Evolutionary conservation across 2,797 vertebrate genomes (phyloP).

Genomic region (Poliocrania exsul): DNA sequence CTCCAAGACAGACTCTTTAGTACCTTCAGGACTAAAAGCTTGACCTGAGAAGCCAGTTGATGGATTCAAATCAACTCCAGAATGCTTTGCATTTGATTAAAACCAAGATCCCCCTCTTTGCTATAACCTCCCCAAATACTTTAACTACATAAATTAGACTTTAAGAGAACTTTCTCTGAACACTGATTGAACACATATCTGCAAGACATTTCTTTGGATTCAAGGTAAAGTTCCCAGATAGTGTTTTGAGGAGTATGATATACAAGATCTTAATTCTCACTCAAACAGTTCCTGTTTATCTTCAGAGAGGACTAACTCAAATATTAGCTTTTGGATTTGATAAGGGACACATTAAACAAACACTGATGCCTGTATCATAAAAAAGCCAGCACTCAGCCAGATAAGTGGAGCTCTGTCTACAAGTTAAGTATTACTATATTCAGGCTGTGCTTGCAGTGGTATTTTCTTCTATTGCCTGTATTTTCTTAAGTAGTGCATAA

Average conservation of each 20-base stretch:
- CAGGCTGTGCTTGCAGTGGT: neutral
- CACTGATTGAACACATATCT: neutral
- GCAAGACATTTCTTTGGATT: neutral
- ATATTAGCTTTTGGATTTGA: conserved; percentile 48
- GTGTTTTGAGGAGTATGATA: neutral
- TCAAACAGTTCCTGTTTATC: conserved; percentile 33
- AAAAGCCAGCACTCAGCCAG: conserved; percentile 19
- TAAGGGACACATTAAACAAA: conserved; percentile 49
- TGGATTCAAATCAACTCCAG: neutral
- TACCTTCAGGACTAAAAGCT: neutral
- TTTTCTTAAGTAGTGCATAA: neutral
- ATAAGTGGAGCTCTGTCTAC: neutral
- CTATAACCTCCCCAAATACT: neutral
- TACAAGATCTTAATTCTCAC: conserved; percentile 34
- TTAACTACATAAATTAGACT: neutral
- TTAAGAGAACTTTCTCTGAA: neutral
- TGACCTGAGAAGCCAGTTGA: neutral
- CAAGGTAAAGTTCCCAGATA: neutral
- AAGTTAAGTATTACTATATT: neutral
- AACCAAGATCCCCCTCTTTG: neutral
- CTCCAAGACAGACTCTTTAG: neutral
- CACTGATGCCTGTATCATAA: neutral
- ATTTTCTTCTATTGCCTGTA: neutral
- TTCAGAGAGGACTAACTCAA: conserved; percentile 15
- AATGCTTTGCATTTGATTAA: neutral